phyloP scores from a whole-genome alignment of 2,113 vertebrate species.

The Corydoras sp. region DNA sequence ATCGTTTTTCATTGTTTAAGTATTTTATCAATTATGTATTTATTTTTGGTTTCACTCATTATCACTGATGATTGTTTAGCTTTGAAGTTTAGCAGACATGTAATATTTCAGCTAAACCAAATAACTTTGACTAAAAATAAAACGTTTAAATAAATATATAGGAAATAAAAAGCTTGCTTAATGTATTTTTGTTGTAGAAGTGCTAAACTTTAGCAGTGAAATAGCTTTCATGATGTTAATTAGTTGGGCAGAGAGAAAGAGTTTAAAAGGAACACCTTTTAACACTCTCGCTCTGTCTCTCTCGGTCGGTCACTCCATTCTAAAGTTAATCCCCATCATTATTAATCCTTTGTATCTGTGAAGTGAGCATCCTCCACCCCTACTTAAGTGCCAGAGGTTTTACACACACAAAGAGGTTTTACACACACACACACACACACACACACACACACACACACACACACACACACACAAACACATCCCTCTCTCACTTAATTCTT shows the following conservation, averaged over 20 bases:
- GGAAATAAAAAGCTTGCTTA: not conserved
- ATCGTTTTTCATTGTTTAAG: too few relatives aligned
- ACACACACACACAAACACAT: slow-evolving; percentile 8
- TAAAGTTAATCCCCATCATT: slow-evolving; percentile 37
- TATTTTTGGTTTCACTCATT: too few relatives aligned
- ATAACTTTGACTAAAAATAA: too few relatives aligned
- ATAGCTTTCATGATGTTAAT: too few relatives aligned
- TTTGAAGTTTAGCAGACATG: too few relatives aligned
- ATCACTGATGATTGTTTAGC: too few relatives aligned
- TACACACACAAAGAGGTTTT: slow-evolving; percentile 5
- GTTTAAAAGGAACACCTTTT: too few relatives aligned
- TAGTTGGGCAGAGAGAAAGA: too few relatives aligned
- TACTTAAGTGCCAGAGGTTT: slow-evolving; percentile 23
- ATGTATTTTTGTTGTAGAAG: not conserved
- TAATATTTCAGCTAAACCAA: too few relatives aligned
- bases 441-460: slow-evolving; percentile 7
- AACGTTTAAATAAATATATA: too few relatives aligned
- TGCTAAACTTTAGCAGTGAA: too few relatives aligned
- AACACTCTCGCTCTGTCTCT: slow-evolving; percentile 4
- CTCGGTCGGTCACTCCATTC: slow-evolving; percentile 28
- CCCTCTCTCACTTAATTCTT: not conserved
- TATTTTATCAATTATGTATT: too few relatives aligned
- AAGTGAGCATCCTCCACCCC: slow-evolving; percentile 28
- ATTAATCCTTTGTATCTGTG: slow-evolving; percentile 41
- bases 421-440: slow-evolving; percentile 43